Evolutionary conservation across 92 coral and sea anemone species (phyloP), one percentile per base, ranked within the genome.

Genomic region (Phenganax marumi): DNA sequence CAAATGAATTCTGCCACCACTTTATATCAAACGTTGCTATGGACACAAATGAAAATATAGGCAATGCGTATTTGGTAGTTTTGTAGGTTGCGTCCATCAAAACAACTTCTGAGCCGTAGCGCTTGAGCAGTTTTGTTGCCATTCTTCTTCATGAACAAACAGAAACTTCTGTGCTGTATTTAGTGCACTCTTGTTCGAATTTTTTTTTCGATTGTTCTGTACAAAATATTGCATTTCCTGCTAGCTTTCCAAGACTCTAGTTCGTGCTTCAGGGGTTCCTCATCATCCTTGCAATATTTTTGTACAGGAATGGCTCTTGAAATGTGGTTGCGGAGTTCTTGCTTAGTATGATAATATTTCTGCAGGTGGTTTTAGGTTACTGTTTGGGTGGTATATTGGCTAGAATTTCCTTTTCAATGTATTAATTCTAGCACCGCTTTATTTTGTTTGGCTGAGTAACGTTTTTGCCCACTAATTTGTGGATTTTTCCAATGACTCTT

Each of bases 141-240:
- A 90, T 50, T 79, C 76, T 80, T 90, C 88, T 80, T 90, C 84
- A 66, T 90, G 92, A 12, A 90, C 77, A 60, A 87, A 87, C 43
- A 90, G 22, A 53, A 90, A 84, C 78, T 73, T 83, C 25, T 71
- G 76, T 26, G 85, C 90, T 18, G 53, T 63, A 0, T 58, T 86
- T 8, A 66, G 70, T 33, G 43, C 43, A 33, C 43, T 33, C 43
- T 1, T 56, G 25, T 56, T 62, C 18, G 56, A 24, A 47, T 56
- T 43, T 65, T 18, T 9, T 84, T 73, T 61, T 77, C 88, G 14
- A 79, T 84, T 83, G 87, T 62, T 60, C 91, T 71, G 17, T 71
- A 56, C 54, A 65, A 75, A 77, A 87, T 69, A 49, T 84, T 78
- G 24, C 75, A 54, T 39, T 62, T 52, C 33, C 85, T 81, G 1